Conservation (phyloP, 2,888 invertebrate genomes). For the Lasioglossum lativentre region DNA sequence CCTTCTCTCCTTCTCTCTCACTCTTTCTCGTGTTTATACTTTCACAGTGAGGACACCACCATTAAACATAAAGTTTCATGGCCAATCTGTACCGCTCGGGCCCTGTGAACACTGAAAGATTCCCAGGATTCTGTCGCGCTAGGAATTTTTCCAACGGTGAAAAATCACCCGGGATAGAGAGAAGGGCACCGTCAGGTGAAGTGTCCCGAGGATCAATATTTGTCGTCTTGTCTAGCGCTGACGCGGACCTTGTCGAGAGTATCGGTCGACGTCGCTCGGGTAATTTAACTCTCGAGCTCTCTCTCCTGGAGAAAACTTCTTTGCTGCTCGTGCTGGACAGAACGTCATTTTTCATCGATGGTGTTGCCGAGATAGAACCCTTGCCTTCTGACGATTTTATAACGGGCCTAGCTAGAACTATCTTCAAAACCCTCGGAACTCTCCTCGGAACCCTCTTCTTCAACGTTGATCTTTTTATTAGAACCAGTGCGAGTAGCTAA, state of each 20-base stretch:
- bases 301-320: background rate
- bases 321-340: background rate
- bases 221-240: conserved; percentile 52
- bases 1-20: background rate
- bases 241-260: conserved; percentile 31
- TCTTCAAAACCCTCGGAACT: too few relatives aligned
- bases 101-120: background rate
- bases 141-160: conserved; percentile 4
- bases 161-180: background rate
- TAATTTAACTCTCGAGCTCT: conserved; percentile 21
- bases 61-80: conserved; percentile 13
- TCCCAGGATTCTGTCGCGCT: background rate
- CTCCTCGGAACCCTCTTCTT: too few relatives aligned
- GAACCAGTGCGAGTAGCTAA: background rate
- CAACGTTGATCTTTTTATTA: background rate
- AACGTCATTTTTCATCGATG: conserved; percentile 19
- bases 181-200: background rate
- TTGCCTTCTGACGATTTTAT: background rate
- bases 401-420: background rate
- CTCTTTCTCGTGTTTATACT: background rate
- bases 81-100: background rate
- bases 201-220: conserved; percentile 47
- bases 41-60: background rate
- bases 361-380: background rate
- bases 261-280: conserved; percentile 2